These are phyloP conservation scores for Chaitophorus viminalis DNA, from an alignment of 2,888 invertebrate species.

Conservation along the genomic window DNA sequence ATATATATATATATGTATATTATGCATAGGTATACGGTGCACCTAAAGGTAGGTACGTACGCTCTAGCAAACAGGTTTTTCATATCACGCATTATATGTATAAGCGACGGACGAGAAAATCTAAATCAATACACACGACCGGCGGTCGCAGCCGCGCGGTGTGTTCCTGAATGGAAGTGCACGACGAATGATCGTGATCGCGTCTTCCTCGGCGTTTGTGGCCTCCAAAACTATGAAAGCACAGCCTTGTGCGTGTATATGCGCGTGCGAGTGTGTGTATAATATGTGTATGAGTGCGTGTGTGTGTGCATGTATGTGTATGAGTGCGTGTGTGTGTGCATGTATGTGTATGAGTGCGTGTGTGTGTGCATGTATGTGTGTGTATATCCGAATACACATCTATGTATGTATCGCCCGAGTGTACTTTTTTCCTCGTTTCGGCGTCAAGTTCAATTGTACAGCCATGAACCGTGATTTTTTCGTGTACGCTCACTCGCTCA, in stretches of 20 bases:
- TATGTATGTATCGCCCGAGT: no score
- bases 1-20: no score
- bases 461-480: constrained; percentile 57
- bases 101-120: constrained; percentile 38
- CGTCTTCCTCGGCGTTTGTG: constrained; percentile 21
- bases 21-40: no score
- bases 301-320: no score
- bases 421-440: constrained; percentile 30
- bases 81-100: no score
- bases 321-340: no score
- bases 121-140: constrained; percentile 21
- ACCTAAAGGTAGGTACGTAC: no score
- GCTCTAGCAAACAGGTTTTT: constrained; percentile 20
- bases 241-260: constrained; percentile 2
- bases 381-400: no score
- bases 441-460: constrained; percentile 49
- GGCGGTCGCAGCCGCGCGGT: no score
- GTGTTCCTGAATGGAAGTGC: constrained; percentile 39
- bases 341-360: not conserved
- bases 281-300: no score
- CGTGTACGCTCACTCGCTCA: not conserved
- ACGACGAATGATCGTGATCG: constrained; percentile 53
- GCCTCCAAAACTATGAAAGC: constrained; percentile 19
- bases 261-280: no score
- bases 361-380: not conserved